Base-by-base conservation (phyloP, 2,113 vertebrate genomes). In the Aspiorhynchus laticeps region DNA sequence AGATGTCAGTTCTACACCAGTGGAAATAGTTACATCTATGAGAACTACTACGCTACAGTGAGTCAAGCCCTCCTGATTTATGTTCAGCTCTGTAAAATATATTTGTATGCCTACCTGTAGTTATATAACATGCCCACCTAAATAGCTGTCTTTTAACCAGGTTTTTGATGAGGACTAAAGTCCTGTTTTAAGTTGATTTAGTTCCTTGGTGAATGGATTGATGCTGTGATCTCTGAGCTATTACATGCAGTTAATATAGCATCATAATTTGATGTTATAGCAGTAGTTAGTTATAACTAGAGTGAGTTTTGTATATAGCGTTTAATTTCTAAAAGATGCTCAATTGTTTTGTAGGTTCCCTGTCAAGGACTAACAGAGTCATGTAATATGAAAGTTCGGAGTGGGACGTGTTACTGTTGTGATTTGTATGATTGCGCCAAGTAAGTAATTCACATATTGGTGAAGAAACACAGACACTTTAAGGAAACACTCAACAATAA, bases 371-470 rank as follows among this genome's bases (percentile, higher is more conserved):
- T 92, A 38, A 88, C 85, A 11, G 94, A 95, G 85, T 89, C 92
- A 0, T 95, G 95, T 63, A 93, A 33, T 83, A 85, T 94, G 87
- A 91, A 90, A 0, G 88, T 94, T 2, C 90, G 92, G 28, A 95
- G 94, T 77, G 93, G 93, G 10, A 95, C 94, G 61, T 95, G 94
- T 81, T 95, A 95, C 90, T 95, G 95, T 90, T 95, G 95, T 41
- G 94, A 95, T 88, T 91, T 95, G 53, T 95, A 95, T 75, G 63
- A 94, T 89, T 95, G 95, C 5, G 94, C 94, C 80, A 95, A 93
- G 94, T 94, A 85, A 95, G 94, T 90, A 59, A 51, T 56, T 41
- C 3, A 28, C 31, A 48, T 38, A 80, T 80, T 80, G 19, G 7
- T 78, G 28, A 53, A 31, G 26, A 51, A 26, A 21, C 8, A 28